Base-by-base conservation (phyloP, 2,113 vertebrate species). In the Chaetura pelagica region DNA sequence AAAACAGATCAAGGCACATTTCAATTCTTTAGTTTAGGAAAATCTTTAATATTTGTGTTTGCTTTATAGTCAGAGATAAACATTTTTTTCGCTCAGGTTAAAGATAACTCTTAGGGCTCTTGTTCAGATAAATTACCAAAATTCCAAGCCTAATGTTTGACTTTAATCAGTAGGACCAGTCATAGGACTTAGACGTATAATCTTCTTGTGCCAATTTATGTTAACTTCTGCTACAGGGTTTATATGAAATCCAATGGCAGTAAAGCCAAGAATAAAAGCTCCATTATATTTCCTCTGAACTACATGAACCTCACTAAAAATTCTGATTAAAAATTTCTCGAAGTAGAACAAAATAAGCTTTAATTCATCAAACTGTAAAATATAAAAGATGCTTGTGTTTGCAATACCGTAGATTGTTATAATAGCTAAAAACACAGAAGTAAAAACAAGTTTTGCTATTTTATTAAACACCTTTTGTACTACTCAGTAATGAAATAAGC, bases 11-110 rank as follows among this genome's bases (percentile, higher is more conserved):
- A 76, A 86, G 34, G 23, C 40, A 55, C 16, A 54, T 57, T 88
- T 88, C 30, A 57, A 22, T n/a, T 49, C 8, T 52, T 91, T 77
- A 74, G 23, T 80, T 88, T 77, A 71, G 10, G 17, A 75, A 94
- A 95, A 61, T 23, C 42, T 63, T 85, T 62, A 85, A 58, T 79
- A 73, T 12, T 59, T 49, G 91, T 38, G 14, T 66, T 95, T 76
- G 46, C 8, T 77, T 80, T 94, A 44, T n/a, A 86, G 63, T 88
- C 64, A 93, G 63, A 95, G 75, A 86, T 59, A 94, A 91, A 51
- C 11, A 42, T 61, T 64, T 92, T 87, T 95, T 93, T 75, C 67
- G 74, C 29, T 63, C 11, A 24, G 8, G 75, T 88, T 88, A 90
- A 90, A 94, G 38, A 92, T 85, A 96, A 96, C 85, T 19, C 6